Conservation (phyloP, 2,888 invertebrate species). For the Ormyrus thymus region DNA sequence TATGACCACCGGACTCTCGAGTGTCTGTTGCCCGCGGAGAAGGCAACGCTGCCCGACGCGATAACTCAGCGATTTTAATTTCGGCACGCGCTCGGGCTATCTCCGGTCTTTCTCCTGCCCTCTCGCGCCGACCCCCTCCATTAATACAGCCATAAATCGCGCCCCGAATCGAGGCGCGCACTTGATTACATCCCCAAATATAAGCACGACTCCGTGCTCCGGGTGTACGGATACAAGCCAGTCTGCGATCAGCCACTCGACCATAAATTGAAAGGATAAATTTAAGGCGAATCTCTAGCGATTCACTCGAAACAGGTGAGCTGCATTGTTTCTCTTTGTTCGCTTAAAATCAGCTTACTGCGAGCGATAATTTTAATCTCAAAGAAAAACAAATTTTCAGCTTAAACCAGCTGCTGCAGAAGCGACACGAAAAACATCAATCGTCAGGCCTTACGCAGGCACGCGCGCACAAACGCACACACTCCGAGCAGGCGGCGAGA, state of each 20-base stretch:
- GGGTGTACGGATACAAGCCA: not conserved
- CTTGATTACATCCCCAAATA: constrained; percentile 42
- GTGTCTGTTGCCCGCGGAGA: constrained; percentile 15
- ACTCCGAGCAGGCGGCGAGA: constrained; percentile 1
- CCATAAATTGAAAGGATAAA: too few species aligned
- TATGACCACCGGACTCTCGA: not conserved
- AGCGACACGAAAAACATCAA: too few species aligned
- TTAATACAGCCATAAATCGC: constrained; percentile 51
- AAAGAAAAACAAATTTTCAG: too few species aligned
- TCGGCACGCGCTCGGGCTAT: constrained; percentile 12
- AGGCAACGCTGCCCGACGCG: constrained; percentile 36
- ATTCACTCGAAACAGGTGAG: too few species aligned
- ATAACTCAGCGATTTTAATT: constrained; percentile 55
- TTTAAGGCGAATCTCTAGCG: too few species aligned
- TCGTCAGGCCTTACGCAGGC: too few species aligned
- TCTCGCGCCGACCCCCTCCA: not conserved
- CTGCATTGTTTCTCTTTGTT: too few species aligned
- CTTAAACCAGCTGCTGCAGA: too few species aligned
- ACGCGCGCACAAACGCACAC: not conserved
- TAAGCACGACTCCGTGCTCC: not conserved
- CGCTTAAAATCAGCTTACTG: too few species aligned
- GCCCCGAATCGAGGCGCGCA: constrained; percentile 38
- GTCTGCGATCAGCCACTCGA: not conserved
- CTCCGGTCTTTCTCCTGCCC: not conserved
- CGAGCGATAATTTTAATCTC: too few species aligned